Evolutionary conservation across 2,797 vertebrate genomes (phyloP).

Genomic region (Gymnodraco acuticeps): DNA sequence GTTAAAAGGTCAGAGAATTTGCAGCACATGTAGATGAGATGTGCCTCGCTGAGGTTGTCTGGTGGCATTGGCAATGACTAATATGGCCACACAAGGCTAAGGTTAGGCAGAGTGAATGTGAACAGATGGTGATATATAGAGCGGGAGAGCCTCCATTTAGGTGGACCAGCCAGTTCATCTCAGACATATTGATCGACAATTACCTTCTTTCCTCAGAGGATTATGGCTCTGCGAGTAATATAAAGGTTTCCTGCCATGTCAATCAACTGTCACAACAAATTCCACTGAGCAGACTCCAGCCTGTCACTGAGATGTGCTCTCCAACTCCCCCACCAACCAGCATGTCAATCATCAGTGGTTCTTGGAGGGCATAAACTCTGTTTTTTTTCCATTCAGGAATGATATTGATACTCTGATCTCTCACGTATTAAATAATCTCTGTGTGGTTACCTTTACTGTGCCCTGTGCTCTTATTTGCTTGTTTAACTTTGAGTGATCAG

Average conservation of each 20-base stretch:
- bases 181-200: conserved; percentile 81
- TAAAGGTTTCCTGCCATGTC: conserved; percentile 85
- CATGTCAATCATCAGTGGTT: conserved; percentile 65
- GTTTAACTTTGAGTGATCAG: conserved; percentile 42
- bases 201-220: conserved; percentile 81
- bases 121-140: conserved; percentile 70
- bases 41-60: conserved; percentile 25
- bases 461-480: conserved; percentile 33
- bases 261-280: conserved; percentile 81
- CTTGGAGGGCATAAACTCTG: conserved; percentile 52
- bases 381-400: conserved; percentile 39
- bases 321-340: conserved; percentile 67
- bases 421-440: conserved; percentile 26
- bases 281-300: conserved; percentile 74
- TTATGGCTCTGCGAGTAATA: conserved; percentile 84
- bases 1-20: conserved; percentile 30
- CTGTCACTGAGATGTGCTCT: conserved; percentile 74
- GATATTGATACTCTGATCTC: conserved; percentile 44
- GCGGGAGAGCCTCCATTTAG: conserved; percentile 66
- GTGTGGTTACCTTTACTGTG: conserved; percentile 27
- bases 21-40: conserved; percentile 42
- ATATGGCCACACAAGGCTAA: conserved; percentile 64
- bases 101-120: conserved; percentile 66
- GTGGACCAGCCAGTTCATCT: conserved; percentile 76
- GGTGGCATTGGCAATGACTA: conserved; percentile 47